A percentile compares a stretch with the other conserved stretches of the same genome.
Conservation (phyloP, 1,140 invertebrate genomes). For the Drosophila ambigua region DNA sequence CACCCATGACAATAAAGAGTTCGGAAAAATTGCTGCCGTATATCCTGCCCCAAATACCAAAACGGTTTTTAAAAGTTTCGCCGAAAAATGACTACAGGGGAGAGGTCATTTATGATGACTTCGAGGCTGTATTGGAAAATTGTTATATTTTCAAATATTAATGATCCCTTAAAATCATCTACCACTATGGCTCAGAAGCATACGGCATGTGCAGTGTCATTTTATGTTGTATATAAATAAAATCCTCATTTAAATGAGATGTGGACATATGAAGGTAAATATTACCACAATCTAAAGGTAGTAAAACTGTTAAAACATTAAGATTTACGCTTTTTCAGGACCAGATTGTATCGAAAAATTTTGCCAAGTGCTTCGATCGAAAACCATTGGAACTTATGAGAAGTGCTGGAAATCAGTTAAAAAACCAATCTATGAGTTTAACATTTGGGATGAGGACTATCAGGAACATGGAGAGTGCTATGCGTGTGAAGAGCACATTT, state of each 20-base stretch:
- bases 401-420: conserved; percentile 4
- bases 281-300: too few species aligned
- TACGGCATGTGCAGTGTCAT: conserved; percentile 6
- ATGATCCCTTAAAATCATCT: background rate
- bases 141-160: background rate
- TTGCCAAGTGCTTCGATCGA: background rate
- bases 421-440: background rate
- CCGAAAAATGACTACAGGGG: too few species aligned
- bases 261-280: conserved; percentile 5
- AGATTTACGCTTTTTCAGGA: background rate
- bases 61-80: background rate
- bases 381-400: background rate
- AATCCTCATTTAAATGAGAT: conserved; percentile 3
- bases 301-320: too few species aligned
- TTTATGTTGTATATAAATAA: conserved; percentile 9
- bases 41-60: background rate
- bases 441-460: background rate
- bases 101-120: conserved; percentile 10
- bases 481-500: background rate
- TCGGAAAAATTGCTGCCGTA: background rate
- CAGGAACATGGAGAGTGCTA: background rate
- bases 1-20: background rate
- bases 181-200: background rate
- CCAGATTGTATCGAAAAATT: conserved; percentile 1
- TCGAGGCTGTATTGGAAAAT: conserved; percentile 4